phyloP scores from a whole-genome alignment of 2,113 vertebrate genomes.

The Actenoides lindsayi region DNA sequence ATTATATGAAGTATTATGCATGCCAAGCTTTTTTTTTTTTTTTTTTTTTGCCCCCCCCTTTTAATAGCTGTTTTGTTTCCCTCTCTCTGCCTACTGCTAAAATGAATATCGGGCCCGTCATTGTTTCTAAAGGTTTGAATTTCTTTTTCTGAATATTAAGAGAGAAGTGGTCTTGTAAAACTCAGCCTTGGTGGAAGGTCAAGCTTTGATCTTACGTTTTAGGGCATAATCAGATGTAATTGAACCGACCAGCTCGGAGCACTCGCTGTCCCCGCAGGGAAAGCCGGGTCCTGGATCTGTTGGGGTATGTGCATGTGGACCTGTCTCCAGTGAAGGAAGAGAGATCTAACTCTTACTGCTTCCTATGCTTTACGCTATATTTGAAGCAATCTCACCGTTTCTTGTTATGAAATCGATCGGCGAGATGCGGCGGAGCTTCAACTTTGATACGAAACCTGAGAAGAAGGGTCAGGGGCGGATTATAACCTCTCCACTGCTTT shows the following conservation, averaged over 20 bases:
- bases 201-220: not conserved
- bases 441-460: not conserved
- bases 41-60: not conserved
- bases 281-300: not conserved
- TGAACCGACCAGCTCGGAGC: not conserved
- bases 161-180: not conserved
- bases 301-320: not conserved
- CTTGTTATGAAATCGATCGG: not conserved
- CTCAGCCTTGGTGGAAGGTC: not conserved
- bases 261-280: not conserved
- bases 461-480: not conserved
- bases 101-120: not conserved
- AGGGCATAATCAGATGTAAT: not conserved
- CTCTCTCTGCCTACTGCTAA: not conserved
- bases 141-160: not conserved
- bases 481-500: not conserved
- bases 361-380: not conserved
- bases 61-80: not conserved
- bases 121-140: not conserved
- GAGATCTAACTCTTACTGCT: not conserved
- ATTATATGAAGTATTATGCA: constrained; percentile 66
- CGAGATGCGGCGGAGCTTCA: not conserved
- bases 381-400: not conserved
- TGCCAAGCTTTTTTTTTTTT: constrained; percentile 9
- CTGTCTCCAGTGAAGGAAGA: not conserved